Conservation (phyloP, 2,888 invertebrate species). For the Cotesia congregata region DNA sequence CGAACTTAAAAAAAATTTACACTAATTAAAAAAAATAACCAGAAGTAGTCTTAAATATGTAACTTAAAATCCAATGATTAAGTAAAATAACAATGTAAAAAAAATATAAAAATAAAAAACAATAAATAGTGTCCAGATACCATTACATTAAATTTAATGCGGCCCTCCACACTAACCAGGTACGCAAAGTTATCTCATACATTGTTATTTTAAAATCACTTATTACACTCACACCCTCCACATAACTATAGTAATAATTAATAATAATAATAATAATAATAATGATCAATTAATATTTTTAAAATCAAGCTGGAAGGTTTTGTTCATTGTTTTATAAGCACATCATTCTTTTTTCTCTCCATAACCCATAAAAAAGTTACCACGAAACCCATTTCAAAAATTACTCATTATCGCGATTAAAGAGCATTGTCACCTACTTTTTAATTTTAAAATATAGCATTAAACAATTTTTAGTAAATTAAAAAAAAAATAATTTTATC, state of each 20-base stretch:
- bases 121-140: constrained; percentile 1
- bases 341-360: constrained; percentile 1
- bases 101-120: constrained; percentile 1
- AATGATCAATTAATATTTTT: not conserved
- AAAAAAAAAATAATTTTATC: too few relatives aligned
- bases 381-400: too few relatives aligned
- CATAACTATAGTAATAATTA: not conserved
- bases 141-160: constrained; percentile 15
- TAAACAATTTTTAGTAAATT: too few relatives aligned
- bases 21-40: not conserved
- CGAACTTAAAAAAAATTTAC: too few relatives aligned
- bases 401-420: not conserved
- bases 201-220: constrained; percentile 46
- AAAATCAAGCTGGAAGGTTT: not conserved
- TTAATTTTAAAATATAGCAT: too few relatives aligned
- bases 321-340: not conserved
- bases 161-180: constrained; percentile 50
- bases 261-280: not conserved
- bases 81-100: not conserved
- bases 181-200: constrained; percentile 51
- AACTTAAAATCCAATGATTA: not conserved
- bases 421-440: too few relatives aligned
- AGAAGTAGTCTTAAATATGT: not conserved
- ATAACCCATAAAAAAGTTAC: not conserved
- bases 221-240: not conserved